Evolutionary conservation across 2,797 vertebrate genomes (phyloP).

Genomic region (Buphagus erythrorhynchus): DNA sequence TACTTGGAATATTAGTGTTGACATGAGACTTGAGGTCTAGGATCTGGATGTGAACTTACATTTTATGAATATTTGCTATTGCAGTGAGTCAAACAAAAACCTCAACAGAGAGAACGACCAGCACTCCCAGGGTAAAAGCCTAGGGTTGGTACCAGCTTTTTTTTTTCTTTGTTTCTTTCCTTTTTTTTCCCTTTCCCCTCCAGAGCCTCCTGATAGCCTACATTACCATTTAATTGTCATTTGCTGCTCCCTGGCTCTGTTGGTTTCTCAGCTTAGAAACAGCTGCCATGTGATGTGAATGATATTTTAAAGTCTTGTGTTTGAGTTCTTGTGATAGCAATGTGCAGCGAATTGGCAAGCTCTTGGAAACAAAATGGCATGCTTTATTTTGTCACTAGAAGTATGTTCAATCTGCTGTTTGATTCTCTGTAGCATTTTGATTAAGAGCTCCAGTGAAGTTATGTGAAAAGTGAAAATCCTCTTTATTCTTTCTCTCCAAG

Average conservation of each 20-base stretch:
- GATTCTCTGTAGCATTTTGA: slow-evolving; percentile 58
- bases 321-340: slow-evolving; percentile 50
- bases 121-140: neutral
- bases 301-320: slow-evolving; percentile 55
- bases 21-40: neutral
- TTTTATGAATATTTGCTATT: neutral
- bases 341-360: slow-evolving; percentile 59
- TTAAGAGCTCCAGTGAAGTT: slow-evolving; percentile 64
- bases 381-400: slow-evolving; percentile 62
- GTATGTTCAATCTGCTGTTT: slow-evolving; percentile 58
- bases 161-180: neutral
- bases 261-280: slow-evolving; percentile 36
- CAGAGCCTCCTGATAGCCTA: neutral
- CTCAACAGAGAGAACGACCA: neutral
- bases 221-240: neutral
- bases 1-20: neutral
- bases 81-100: neutral
- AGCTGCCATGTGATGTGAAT: slow-evolving; percentile 54
- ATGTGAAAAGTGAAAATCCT: slow-evolving; percentile 65
- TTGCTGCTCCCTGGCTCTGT: neutral
- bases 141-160: neutral
- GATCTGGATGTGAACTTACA: neutral
- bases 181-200: too few species aligned
- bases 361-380: slow-evolving; percentile 50
- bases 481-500: slow-evolving; percentile 56